Evolutionary conservation across 2,113 vertebrate species (phyloP), one percentile per base, ranked within the genome.

Genomic region (Acinonyx jubatus): DNA sequence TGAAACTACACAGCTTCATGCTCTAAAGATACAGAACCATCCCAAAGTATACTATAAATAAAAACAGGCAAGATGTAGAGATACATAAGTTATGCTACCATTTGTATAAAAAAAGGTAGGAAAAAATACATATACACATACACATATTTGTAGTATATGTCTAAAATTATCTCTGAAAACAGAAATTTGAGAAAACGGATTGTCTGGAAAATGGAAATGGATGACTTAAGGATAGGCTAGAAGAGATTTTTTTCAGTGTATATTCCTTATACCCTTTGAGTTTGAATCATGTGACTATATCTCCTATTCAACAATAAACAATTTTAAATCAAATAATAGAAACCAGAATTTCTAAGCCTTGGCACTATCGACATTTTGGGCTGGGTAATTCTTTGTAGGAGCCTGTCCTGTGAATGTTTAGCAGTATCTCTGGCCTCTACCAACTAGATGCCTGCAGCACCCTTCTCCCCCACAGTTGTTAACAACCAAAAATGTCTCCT

Each of bases 21-120:
- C 33, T 87, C 92, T 82, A 61, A 83, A 33, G 50, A 96, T 19
- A 94, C 5, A 82, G 90, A 92, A 87, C n/a, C 76, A 69, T 23
- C 31, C 71, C 21, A 65, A 90, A 86, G 13, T 45, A 94, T 8
- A 33, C 0, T 65, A 5, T 76, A 57, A n/a, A 78, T 29, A 79
- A 66, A 63, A 41, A 84, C 36, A 66, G 19, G 27, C n/a, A 84
- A 66, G 21, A 90, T n/a, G 45, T 38, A 71, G 27, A 93, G 68
- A 31, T n/a, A 45, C 14, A 7, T 38, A 81, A 55, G 25, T 57
- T 80, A 71, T 41, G 19, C 52, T 78, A 81, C 10, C 29, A 84
- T 57, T 29, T 68, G 8, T 48, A 38, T 33, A 36, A 50, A 61
- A 78, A 80, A 61, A 36, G 6, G 31, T n/a, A 19, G 50, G 66